Evolutionary conservation across 2,888 invertebrate species (phyloP).

Genomic region (Apomyelois bistriatella): DNA sequence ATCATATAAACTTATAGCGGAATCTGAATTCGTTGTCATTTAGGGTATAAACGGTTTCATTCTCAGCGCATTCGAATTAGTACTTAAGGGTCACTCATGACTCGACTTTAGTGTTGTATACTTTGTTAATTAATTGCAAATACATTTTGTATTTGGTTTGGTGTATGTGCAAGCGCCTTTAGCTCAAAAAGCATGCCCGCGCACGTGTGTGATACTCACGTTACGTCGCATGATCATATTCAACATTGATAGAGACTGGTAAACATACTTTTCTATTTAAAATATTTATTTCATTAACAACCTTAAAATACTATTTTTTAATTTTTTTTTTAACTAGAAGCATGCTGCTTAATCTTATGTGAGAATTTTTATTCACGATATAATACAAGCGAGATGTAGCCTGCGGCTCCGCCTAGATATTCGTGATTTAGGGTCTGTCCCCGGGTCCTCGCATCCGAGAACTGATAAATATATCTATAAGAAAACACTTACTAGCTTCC

Average conservation of each 20-base stretch:
- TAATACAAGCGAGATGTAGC: too few relatives aligned
- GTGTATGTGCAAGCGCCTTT: constrained; percentile 33
- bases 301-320: background rate
- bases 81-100: background rate
- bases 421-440: too few relatives aligned
- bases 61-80: too few relatives aligned
- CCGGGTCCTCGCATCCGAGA: too few relatives aligned
- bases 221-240: constrained; percentile 37
- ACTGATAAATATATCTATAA: too few relatives aligned
- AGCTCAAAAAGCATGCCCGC: constrained; percentile 32
- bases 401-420: too few relatives aligned
- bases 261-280: constrained; percentile 18
- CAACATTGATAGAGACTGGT: constrained; percentile 20
- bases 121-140: background rate
- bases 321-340: background rate
- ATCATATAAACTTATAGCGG: too few relatives aligned
- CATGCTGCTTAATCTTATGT: too few relatives aligned
- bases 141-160: background rate
- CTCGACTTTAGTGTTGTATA: background rate
- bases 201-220: constrained; percentile 40
- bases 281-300: constrained; percentile 17
- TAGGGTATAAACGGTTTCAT: too few relatives aligned
- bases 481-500: too few relatives aligned
- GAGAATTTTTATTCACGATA: too few relatives aligned
- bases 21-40: too few relatives aligned